These are phyloP conservation scores for Drosophila auraria DNA, from an alignment of 1,140 invertebrate genomes.

Conservation along the genomic window DNA sequence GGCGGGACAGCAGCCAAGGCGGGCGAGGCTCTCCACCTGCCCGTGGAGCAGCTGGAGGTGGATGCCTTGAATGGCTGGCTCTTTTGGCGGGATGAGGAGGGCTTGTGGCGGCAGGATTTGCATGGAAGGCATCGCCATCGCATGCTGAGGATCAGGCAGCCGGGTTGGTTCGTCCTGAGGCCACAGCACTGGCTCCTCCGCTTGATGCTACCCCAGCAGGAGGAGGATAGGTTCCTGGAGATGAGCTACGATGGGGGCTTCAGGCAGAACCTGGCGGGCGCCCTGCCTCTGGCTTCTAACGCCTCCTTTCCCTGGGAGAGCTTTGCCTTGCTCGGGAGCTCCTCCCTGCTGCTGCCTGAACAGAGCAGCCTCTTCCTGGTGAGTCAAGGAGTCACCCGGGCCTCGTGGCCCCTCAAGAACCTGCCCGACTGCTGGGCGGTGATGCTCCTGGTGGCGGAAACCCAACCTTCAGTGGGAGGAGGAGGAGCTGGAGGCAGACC, in stretches of 20 bases:
- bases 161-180: conserved; percentile 91
- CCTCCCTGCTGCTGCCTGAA: conserved; percentile 63
- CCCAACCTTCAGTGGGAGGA: conserved; percentile 90
- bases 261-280: background rate
- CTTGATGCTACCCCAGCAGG: conserved; percentile 89
- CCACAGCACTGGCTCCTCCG: conserved; percentile 91
- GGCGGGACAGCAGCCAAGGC: background rate
- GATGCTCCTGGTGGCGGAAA: conserved; percentile 29
- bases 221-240: conserved; percentile 91
- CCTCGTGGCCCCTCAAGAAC: conserved; percentile 85
- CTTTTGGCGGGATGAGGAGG: conserved; percentile 90
- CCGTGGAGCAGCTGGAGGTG: conserved; percentile 91
- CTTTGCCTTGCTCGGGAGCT: conserved; percentile 32
- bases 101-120: conserved; percentile 92
- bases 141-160: conserved; percentile 18
- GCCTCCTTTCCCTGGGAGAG: conserved; percentile 20
- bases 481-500: conserved; percentile 87
- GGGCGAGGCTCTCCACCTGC: background rate
- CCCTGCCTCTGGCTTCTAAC: background rate
- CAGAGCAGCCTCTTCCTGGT: conserved; percentile 89
- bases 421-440: conserved; percentile 71
- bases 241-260: conserved; percentile 89
- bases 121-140: conserved; percentile 65
- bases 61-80: conserved; percentile 97
- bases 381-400: conserved; percentile 52